Conservation (phyloP, 2,113 vertebrate genomes). For the Micromys minutus region DNA sequence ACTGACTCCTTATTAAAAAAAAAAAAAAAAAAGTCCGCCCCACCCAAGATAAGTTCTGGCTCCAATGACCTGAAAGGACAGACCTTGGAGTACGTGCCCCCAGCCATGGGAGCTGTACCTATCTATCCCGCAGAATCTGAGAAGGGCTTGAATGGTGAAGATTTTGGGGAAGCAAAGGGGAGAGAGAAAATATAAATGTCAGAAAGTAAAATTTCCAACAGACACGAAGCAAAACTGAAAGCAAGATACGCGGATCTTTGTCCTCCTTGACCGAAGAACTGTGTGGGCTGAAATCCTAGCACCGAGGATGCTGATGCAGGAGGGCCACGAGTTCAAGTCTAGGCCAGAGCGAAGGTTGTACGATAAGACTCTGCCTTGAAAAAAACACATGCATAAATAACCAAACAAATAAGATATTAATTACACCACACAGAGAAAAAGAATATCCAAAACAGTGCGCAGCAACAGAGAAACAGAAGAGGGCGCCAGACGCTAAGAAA, state of each 20-base stretch:
- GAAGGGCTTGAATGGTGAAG: background rate
- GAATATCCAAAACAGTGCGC: background rate
- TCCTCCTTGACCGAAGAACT: background rate
- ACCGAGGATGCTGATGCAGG: background rate
- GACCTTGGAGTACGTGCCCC: background rate
- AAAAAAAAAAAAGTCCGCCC: too few relatives aligned
- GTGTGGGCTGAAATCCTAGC: background rate
- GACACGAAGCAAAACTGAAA: background rate
- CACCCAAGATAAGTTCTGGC: too few relatives aligned
- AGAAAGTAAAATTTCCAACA: background rate
- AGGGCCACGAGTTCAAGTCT: background rate
- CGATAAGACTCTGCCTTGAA: background rate
- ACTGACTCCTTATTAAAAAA: background rate
- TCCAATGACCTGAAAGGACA: background rate
- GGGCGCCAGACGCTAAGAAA: background rate
- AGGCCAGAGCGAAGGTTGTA: background rate
- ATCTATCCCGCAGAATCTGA: background rate
- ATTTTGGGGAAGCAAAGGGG: background rate
- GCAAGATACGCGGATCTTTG: background rate
- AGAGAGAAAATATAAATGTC: background rate
- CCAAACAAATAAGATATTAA: background rate
- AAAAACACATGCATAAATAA: background rate
- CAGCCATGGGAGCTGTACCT: background rate
- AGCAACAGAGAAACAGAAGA: constrained; percentile 9
- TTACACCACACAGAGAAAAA: background rate